A percentile compares a stretch with the other conserved stretches of the same genome.
These are phyloP conservation scores for Phataginus tricuspis DNA, from an alignment of 2,797 vertebrate species.

Conservation along the genomic window DNA sequence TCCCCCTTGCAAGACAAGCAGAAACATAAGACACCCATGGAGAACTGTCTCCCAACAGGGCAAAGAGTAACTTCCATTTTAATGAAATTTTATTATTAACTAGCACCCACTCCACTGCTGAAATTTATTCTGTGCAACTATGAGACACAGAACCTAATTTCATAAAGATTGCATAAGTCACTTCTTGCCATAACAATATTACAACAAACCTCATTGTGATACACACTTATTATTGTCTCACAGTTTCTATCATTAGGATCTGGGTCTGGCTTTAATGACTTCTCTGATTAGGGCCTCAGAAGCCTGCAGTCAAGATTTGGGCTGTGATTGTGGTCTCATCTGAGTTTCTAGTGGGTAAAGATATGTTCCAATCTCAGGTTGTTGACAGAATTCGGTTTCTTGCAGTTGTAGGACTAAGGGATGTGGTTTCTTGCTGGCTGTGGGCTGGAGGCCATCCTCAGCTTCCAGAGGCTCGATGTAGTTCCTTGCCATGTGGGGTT, in stretches of 20 bases:
- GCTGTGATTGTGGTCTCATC: not conserved
- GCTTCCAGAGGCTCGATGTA: not conserved
- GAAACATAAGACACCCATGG: not conserved
- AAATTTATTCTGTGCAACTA: not conserved
- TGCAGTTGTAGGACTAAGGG: not conserved
- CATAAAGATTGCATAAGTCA: not conserved
- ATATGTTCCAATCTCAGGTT: not conserved
- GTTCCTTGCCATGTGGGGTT: not conserved
- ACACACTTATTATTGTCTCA: not conserved
- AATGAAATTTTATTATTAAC: constrained; percentile 23
- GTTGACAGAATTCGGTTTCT: not conserved
- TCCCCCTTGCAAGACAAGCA: not conserved
- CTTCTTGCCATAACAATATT: not conserved
- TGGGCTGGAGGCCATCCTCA: not conserved
- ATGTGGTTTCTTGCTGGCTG: not conserved
- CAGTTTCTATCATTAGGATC: not conserved
- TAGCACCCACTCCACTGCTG: not conserved
- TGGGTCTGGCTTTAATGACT: not conserved
- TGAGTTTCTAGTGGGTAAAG: not conserved
- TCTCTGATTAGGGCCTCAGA: not conserved
- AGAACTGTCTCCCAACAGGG: not conserved
- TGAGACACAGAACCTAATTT: not conserved
- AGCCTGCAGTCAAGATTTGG: not conserved
- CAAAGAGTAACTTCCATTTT: constrained; percentile 13
- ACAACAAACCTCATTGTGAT: not conserved